These are phyloP conservation scores for Lytechinus variegatus DNA, from an alignment of 35 echinoderm and acorn worm species.

Conservation along the genomic window DNA sequence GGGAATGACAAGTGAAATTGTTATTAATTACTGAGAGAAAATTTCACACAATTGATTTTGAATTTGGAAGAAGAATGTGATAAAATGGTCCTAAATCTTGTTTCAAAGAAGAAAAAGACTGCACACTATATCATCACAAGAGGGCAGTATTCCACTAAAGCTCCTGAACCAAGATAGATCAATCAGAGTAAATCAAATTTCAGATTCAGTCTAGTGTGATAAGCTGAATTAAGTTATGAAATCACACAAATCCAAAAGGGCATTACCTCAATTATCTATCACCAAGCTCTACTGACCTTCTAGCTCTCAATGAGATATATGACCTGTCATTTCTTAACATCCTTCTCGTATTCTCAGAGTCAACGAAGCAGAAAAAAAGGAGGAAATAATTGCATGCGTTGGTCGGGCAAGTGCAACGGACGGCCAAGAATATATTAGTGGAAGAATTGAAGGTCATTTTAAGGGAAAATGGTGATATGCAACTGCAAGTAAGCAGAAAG, in stretches of 20 bases:
- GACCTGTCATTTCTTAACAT: neutral
- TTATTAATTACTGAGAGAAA: too few relatives aligned
- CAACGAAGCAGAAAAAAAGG: slow-evolving; percentile 11
- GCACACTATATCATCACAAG: neutral
- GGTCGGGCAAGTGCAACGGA: neutral
- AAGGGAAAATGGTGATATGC: neutral
- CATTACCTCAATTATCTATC: neutral
- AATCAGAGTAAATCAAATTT: neutral
- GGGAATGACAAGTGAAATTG: too few relatives aligned
- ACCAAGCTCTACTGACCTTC: neutral
- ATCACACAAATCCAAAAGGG: too few relatives aligned
- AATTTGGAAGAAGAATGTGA: too few relatives aligned
- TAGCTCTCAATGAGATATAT: neutral
- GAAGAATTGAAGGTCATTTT: neutral
- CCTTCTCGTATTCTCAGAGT: neutral
- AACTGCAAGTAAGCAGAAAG: neutral
- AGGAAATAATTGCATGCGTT: neutral
- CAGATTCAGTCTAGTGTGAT: neutral
- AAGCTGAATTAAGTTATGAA: too few relatives aligned
- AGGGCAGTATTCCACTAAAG: neutral
- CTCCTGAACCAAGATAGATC: neutral
- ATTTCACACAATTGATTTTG: too few relatives aligned
- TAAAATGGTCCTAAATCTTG: too few relatives aligned
- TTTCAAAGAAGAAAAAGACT: neutral
- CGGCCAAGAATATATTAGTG: neutral